Evolutionary conservation across 1,140 invertebrate species (phyloP).

Genomic region (Bradysia coprophila): DNA sequence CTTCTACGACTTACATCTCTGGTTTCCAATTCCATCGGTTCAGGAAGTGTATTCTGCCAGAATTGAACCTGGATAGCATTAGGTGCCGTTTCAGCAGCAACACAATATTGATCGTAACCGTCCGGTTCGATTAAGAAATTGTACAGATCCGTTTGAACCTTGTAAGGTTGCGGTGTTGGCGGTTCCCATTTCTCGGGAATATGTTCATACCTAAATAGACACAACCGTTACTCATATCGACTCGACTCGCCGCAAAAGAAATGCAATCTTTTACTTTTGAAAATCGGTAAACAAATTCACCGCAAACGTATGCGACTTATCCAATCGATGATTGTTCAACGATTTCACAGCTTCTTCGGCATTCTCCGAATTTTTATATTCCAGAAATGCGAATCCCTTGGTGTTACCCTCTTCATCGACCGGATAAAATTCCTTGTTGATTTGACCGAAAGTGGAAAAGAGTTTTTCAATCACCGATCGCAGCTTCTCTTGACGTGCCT

Average conservation of each 20-base stretch:
- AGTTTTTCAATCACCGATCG: slow-evolving; percentile 85
- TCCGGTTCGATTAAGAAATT: slow-evolving; percentile 84
- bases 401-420: slow-evolving; percentile 64
- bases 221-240: too few relatives aligned
- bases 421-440: slow-evolving; percentile 83
- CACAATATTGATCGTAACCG: slow-evolving; percentile 88
- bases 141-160: slow-evolving; percentile 73
- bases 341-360: slow-evolving; percentile 74
- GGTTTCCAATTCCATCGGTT: slow-evolving; percentile 66
- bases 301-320: slow-evolving; percentile 89
- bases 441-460: slow-evolving; percentile 77
- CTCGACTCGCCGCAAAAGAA: too few relatives aligned
- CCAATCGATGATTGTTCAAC: slow-evolving; percentile 86
- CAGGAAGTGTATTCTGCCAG: slow-evolving; percentile 77
- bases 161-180: slow-evolving; percentile 71
- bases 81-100: slow-evolving; percentile 60
- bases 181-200: slow-evolving; percentile 87
- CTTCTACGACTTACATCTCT: slow-evolving; percentile 59
- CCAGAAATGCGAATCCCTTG: slow-evolving; percentile 89
- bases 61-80: slow-evolving; percentile 58
- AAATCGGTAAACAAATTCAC: slow-evolving; percentile 95
- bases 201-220: slow-evolving; percentile 54
- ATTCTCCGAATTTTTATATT: slow-evolving; percentile 63
- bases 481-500: slow-evolving; percentile 80
- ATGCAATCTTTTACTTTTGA: slow-evolving; percentile 50